A percentile compares a stretch with the other conserved stretches of the same genome.
phyloP scores from a whole-genome alignment of 2,888 invertebrate species.

The Camponotus fellah region DNA sequence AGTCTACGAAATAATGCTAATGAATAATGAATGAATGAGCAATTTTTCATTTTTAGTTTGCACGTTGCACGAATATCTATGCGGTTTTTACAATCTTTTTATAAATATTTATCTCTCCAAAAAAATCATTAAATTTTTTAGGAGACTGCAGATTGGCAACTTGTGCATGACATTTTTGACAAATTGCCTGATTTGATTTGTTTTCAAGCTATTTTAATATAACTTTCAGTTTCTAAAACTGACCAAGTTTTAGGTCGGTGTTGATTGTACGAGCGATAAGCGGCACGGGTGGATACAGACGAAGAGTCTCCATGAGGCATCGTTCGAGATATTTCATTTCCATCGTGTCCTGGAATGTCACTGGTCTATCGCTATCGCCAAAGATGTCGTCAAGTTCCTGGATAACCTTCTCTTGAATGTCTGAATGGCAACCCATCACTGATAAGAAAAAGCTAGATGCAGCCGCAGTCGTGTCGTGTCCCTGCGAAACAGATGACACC shows the following conservation, averaged over 20 bases:
- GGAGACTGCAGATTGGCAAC: background rate
- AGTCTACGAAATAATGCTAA: background rate
- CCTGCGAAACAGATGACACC: conserved; percentile 85
- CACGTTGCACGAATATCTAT: background rate
- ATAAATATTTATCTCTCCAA: background rate
- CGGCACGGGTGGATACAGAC: conserved; percentile 94
- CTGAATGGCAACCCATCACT: conserved; percentile 92
- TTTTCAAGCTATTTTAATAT: background rate
- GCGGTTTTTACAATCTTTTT: background rate
- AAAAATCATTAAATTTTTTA: background rate
- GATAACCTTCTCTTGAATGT: conserved; percentile 92
- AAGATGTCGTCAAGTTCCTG: conserved; percentile 92
- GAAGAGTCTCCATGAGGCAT: conserved; percentile 92
- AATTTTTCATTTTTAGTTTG: background rate
- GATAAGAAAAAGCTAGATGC: conserved; percentile 95
- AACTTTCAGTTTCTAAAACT: conserved; percentile 47
- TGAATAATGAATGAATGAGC: background rate
- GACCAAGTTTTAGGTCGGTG: conserved; percentile 90
- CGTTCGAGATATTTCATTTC: conserved; percentile 94
- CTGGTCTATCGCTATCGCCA: conserved; percentile 92
- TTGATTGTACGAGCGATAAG: conserved; percentile 91
- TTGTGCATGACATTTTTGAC: background rate
- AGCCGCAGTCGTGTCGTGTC: conserved; percentile 94
- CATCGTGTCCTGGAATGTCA: conserved; percentile 92
- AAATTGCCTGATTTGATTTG: background rate